Evolutionary conservation across 2,888 invertebrate species (phyloP), one percentile per base, ranked within the genome.

Genomic region (Eumerus sabulonum): DNA sequence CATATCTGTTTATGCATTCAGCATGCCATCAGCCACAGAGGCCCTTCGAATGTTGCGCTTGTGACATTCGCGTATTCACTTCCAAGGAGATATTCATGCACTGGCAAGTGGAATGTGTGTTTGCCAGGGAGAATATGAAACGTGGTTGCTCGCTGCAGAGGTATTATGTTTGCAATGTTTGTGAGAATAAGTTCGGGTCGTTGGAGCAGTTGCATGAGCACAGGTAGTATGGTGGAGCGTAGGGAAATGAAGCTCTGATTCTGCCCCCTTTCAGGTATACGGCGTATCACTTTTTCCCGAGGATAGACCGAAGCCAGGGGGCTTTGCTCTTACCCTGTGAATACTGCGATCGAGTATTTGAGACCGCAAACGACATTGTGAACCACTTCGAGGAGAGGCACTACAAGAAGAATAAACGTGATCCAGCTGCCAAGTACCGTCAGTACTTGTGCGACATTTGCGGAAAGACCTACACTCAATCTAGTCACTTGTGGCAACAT

Each of bases 401-500:
- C 47, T 90, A 90, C 1, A 86, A 90, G 87, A 87, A 91, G 87
- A 86, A 85, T 88, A 85, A 90, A 87, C 82, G 88, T 83, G 73
- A 88, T 86, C 51, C 90, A 88, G 85, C 86, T 14, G 64, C 82
- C 14, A 86, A 86, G 50, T 81, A 85, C 19, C 86, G 89, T 16
- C 91, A 91, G 27, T 91, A 91, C 82, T 88, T 91, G 5, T 92
- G 92, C 82, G 92, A 92, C 82, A 90, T 92, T 48, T 92, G 92
- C 82, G 92, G 92, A n/a, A 90, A 91, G 76, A 91, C 91, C 4
- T 91, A 91, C 82, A 89, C 92, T 0, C 92, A 92, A 84, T 92
- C 92, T 0, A 92, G 92, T 59, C 92, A 92, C 84, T 88, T 92
- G 83, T 92, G 92, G 92, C 92, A 92, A 66, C 92, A 92, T 83